Conservation (phyloP, 2,888 invertebrate genomes). For the Ormyrus rosae region DNA sequence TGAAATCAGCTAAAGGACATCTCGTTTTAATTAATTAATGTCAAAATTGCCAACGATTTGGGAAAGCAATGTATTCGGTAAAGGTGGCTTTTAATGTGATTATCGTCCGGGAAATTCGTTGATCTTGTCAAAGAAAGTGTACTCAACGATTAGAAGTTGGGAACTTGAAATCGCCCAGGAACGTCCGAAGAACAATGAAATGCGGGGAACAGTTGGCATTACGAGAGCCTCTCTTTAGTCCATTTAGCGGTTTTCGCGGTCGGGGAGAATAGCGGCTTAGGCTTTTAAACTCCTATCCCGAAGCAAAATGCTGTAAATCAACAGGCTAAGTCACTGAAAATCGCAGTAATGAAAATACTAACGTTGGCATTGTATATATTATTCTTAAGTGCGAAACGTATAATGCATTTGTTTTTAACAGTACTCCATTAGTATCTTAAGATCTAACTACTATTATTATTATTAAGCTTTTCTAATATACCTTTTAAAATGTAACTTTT, state of each 20-base stretch:
- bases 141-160: conserved; percentile 52
- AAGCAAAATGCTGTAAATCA: conserved; percentile 51
- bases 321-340: conserved; percentile 39
- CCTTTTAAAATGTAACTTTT: no score
- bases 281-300: conserved; percentile 53
- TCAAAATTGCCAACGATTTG: conserved; percentile 28
- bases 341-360: no score
- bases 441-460: no score
- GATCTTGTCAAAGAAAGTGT: conserved; percentile 46
- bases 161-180: conserved; percentile 50
- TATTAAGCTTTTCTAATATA: no score
- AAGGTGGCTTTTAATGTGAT: conserved; percentile 32
- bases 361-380: no score
- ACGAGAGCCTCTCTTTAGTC: conserved; percentile 50
- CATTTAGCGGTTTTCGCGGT: conserved; percentile 56
- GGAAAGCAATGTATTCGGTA: conserved; percentile 21
- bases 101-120: conserved; percentile 12
- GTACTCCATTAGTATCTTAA: no score
- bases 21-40: background rate
- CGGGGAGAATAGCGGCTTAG: conserved; percentile 51
- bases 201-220: conserved; percentile 47
- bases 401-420: no score
- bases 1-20: background rate
- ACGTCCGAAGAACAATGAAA: conserved; percentile 51
- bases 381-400: no score